These are phyloP conservation scores for Onychomys leucogaster DNA, from an alignment of 2,797 vertebrate species.

Conservation along the genomic window DNA sequence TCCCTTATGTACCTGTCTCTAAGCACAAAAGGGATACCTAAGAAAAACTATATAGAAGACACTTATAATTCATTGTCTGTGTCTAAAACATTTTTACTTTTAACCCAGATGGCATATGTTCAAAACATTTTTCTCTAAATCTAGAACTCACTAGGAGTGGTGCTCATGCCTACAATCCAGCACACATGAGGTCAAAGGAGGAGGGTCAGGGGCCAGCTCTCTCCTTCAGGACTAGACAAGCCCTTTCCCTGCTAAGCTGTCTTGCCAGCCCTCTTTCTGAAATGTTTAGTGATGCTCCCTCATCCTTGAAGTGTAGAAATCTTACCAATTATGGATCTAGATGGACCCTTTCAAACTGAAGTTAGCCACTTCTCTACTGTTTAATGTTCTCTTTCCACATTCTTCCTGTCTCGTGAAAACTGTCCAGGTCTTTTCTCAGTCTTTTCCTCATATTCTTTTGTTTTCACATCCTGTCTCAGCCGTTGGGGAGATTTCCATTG, in stretches of 20 bases:
- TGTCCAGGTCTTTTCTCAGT: not conserved
- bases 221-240: not conserved
- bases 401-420: not conserved
- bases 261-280: not conserved
- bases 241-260: not conserved
- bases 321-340: not conserved
- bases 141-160: not conserved
- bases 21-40: not conserved
- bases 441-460: not conserved
- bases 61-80: not conserved
- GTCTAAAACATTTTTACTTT: not conserved
- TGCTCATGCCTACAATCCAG: not conserved
- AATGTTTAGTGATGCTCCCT: not conserved
- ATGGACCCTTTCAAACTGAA: not conserved
- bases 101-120: not conserved
- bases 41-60: not conserved
- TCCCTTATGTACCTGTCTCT: not conserved
- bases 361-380: not conserved
- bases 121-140: not conserved
- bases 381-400: not conserved
- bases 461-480: not conserved
- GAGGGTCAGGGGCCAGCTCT: not conserved
- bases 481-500: not conserved
- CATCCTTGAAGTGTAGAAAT: not conserved
- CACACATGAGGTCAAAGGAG: not conserved